Conservation (phyloP, 2,113 vertebrate species). For the Elgaria multicarinata region DNA sequence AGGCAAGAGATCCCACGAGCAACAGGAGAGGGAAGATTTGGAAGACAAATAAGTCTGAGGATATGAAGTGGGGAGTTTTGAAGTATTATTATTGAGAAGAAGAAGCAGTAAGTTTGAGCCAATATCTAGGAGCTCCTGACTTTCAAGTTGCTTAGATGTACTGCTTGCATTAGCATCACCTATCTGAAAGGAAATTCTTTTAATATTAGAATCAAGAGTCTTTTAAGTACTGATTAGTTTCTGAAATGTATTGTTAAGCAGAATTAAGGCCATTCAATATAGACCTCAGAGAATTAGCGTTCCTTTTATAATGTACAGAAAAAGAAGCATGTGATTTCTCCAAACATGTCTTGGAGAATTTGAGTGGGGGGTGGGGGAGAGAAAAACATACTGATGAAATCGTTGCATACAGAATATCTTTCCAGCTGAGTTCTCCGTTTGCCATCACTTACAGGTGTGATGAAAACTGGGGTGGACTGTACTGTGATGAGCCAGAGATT, state of each 20-base stretch:
- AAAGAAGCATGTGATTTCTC: constrained; percentile 34
- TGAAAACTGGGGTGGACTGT: constrained; percentile 90
- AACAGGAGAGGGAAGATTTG: not conserved
- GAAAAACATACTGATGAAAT: not conserved
- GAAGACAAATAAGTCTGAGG: not conserved
- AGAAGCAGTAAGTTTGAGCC: not conserved
- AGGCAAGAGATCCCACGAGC: not conserved
- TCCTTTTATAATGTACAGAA: constrained; percentile 38
- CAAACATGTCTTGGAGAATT: constrained; percentile 13
- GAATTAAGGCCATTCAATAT: not conserved
- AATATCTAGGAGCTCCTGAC: not conserved
- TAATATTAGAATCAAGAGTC: constrained; percentile 10
- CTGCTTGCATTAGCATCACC: constrained; percentile 1
- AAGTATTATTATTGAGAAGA: not conserved
- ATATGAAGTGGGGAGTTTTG: not conserved
- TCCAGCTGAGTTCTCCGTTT: constrained; percentile 43
- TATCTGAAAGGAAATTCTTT: constrained; percentile 18
- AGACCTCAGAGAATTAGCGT: not conserved
- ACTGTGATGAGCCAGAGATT: constrained; percentile 90
- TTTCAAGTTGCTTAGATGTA: constrained; percentile 4
- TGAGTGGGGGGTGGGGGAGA: no score
- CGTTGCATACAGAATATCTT: not conserved
- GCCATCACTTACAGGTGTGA: constrained; percentile 85
- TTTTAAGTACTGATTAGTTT: not conserved
- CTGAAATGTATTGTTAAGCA: not conserved